phyloP scores from a whole-genome alignment of 2,888 invertebrate genomes.

The Ametastegia equiseti region DNA sequence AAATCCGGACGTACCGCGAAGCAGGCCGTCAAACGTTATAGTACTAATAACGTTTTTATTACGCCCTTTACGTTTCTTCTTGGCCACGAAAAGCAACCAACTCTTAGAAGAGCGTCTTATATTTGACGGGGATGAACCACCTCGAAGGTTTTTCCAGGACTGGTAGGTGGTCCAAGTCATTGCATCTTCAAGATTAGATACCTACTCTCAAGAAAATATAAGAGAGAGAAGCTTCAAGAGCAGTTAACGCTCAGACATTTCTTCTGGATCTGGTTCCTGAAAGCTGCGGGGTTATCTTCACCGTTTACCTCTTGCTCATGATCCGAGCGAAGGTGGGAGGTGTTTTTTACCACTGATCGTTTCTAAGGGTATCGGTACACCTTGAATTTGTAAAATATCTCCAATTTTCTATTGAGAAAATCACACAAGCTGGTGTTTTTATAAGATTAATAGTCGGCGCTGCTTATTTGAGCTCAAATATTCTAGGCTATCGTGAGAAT shows the following conservation, averaged over 20 bases:
- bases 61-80: conserved; percentile 58
- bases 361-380: too few relatives aligned
- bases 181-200: conserved; percentile 5
- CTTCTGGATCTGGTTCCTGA: not conserved
- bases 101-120: not conserved
- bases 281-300: not conserved
- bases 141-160: not conserved
- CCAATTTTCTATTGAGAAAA: too few relatives aligned
- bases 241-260: not conserved
- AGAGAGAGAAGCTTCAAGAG: conserved; percentile 1
- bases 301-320: not conserved
- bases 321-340: not conserved
- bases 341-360: too few relatives aligned
- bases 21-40: conserved; percentile 51
- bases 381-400: too few relatives aligned
- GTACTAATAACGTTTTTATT: conserved; percentile 65
- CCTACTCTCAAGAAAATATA: not conserved
- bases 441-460: too few relatives aligned
- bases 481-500: too few relatives aligned
- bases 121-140: conserved; percentile 20
- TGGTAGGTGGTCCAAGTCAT: not conserved
- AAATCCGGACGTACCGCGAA: not conserved
- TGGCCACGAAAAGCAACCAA: conserved; percentile 55
- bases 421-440: too few relatives aligned
- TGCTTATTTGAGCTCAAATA: too few relatives aligned